Evolutionary conservation across 1,140 invertebrate species (phyloP).

Genomic region (Rhyzopertha dominica): DNA sequence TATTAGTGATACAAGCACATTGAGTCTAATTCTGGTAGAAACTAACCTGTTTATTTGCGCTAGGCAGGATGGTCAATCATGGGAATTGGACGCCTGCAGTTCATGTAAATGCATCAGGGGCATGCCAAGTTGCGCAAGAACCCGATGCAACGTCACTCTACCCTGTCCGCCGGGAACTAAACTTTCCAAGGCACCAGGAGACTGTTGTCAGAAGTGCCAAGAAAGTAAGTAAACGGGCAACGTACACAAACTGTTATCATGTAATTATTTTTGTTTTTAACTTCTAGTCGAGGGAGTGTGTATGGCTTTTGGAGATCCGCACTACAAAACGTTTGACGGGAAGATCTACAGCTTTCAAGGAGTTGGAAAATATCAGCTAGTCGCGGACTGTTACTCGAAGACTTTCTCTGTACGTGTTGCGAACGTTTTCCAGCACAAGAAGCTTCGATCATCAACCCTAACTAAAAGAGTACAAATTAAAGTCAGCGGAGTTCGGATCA

Average conservation of each 20-base stretch:
- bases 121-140: slow-evolving; percentile 72
- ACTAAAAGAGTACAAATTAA: slow-evolving; percentile 82
- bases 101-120: slow-evolving; percentile 77
- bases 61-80: slow-evolving; percentile 75
- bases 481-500: slow-evolving; percentile 68
- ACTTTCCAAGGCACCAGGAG: slow-evolving; percentile 62
- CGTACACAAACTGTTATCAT: background rate
- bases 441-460: slow-evolving; percentile 68
- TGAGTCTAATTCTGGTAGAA: too few relatives aligned
- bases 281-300: slow-evolving; percentile 75
- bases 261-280: slow-evolving; percentile 25
- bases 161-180: slow-evolving; percentile 70
- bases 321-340: slow-evolving; percentile 91
- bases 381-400: slow-evolving; percentile 70
- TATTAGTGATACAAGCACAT: too few relatives aligned
- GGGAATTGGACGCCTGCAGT: slow-evolving; percentile 81
- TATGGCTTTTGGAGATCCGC: slow-evolving; percentile 88
- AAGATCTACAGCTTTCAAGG: slow-evolving; percentile 88
- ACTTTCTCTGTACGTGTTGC: slow-evolving; percentile 84
- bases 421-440: slow-evolving; percentile 73
- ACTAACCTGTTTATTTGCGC: too few relatives aligned
- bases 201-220: slow-evolving; percentile 83
- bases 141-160: slow-evolving; percentile 59
- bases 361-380: slow-evolving; percentile 83
- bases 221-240: slow-evolving; percentile 55